A percentile compares a stretch with the other conserved stretches of the same genome.
Conservation (phyloP, 2,113 vertebrate genomes). For the Prinia subflava region DNA sequence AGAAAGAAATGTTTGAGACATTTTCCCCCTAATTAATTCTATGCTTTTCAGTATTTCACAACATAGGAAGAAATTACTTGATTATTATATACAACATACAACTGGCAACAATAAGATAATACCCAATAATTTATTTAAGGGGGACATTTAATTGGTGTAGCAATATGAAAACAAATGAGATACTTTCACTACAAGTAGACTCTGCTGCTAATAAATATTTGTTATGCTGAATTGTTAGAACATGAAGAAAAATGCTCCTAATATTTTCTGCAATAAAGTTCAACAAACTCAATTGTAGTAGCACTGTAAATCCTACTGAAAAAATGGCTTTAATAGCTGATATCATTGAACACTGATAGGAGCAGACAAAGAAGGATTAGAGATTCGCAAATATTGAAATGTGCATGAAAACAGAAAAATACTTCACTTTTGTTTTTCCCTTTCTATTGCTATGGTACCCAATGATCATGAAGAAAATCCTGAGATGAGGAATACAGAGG, state of each 20-base stretch:
- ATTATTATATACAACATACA: not conserved
- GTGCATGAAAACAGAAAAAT: constrained; percentile 2
- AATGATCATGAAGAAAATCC: constrained; percentile 30
- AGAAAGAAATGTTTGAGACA: not conserved
- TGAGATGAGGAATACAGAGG: constrained; percentile 71
- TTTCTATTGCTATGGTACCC: constrained; percentile 4
- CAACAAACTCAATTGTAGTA: not conserved
- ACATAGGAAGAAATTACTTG: not conserved
- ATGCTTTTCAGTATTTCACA: not conserved
- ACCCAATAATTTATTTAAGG: not conserved
- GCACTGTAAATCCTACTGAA: not conserved
- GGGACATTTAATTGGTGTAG: not conserved
- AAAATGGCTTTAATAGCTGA: not conserved
- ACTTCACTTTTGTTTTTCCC: not conserved
- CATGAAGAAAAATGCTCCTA: not conserved
- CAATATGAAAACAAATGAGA: not conserved
- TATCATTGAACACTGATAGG: not conserved
- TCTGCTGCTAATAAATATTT: not conserved
- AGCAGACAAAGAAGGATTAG: constrained; percentile 22
- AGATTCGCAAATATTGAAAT: constrained; percentile 31
- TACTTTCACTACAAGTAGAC: not conserved
- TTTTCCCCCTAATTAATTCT: not conserved
- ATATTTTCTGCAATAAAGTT: not conserved
- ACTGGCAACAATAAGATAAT: not conserved
- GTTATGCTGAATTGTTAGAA: not conserved